A percentile compares a stretch with the other conserved stretches of the same genome.
These are phyloP conservation scores for Acrobasis suavella DNA, from an alignment of 2,888 invertebrate genomes.

Conservation along the genomic window DNA sequence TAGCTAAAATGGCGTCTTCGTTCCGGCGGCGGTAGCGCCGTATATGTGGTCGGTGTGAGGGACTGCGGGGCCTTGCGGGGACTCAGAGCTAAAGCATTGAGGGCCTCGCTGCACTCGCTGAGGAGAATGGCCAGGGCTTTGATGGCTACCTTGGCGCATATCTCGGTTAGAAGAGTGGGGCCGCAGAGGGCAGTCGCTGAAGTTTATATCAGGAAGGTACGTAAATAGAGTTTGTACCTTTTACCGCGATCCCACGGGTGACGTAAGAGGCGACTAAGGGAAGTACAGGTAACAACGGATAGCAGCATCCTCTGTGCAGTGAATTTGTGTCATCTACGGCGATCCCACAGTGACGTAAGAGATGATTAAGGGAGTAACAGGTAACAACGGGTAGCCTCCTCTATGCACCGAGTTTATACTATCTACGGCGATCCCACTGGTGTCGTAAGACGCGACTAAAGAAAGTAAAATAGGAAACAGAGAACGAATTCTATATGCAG, in stretches of 20 bases:
- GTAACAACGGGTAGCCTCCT: no score
- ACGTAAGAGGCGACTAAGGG: not conserved
- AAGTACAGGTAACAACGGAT: no score
- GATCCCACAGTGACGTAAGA: no score
- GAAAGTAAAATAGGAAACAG: no score
- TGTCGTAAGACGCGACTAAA: no score
- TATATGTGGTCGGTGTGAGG: slow-evolving; percentile 98
- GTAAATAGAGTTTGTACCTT: slow-evolving; percentile 24
- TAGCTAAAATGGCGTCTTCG: slow-evolving; percentile 98
- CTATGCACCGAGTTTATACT: no score
- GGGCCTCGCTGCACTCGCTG: slow-evolving; percentile 92
- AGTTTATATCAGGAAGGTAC: slow-evolving; percentile 90
- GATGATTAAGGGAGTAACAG: no score
- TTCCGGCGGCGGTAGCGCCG: slow-evolving; percentile 94
- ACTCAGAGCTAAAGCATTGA: slow-evolving; percentile 90
- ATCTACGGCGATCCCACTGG: no score
- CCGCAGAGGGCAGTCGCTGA: slow-evolving; percentile 16
- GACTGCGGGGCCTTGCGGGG: slow-evolving; percentile 95
- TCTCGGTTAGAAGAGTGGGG: slow-evolving; percentile 11
- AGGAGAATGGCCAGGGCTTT: slow-evolving; percentile 94
- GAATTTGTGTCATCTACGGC: no score
- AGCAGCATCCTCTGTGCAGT: no score
- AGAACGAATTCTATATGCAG: no score
- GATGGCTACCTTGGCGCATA: slow-evolving; percentile 9
- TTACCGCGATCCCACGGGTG: no score